These are phyloP conservation scores for Microctenopoma steveboyesi DNA, from an alignment of 2,797 vertebrate species.

Conservation along the genomic window DNA sequence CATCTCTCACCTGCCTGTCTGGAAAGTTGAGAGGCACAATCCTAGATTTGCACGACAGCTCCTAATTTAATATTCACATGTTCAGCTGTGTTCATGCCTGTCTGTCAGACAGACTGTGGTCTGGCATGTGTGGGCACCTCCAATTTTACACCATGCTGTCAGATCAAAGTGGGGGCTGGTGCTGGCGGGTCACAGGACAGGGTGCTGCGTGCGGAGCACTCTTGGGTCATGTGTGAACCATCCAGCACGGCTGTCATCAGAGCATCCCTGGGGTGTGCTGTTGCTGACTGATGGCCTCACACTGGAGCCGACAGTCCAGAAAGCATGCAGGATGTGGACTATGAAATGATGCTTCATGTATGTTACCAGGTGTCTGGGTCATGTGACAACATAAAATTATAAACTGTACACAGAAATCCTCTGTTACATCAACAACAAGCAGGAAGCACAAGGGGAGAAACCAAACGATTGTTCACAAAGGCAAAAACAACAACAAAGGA, in stretches of 20 bases:
- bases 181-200: conserved; percentile 51
- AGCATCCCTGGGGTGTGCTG: conserved; percentile 55
- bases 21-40: conserved; percentile 49
- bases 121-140: conserved; percentile 68
- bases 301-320: conserved; percentile 34
- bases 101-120: conserved; percentile 54
- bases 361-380: conserved; percentile 15
- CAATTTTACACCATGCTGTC: conserved; percentile 64
- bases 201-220: conserved; percentile 52
- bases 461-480: neutral
- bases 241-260: conserved; percentile 68
- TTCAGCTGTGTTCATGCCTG: conserved; percentile 51
- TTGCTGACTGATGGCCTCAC: conserved; percentile 60
- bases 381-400: conserved; percentile 6
- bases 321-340: conserved; percentile 50
- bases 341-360: conserved; percentile 6
- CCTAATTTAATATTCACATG: conserved; percentile 81
- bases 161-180: conserved; percentile 74
- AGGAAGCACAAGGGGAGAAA: neutral
- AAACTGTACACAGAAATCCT: neutral
- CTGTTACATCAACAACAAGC: neutral
- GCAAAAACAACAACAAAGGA: neutral
- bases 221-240: conserved; percentile 67
- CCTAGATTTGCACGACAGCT: conserved; percentile 44
- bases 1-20: conserved; percentile 38